Percentiles rank a stretch among this genome's conserved stretches.
phyloP scores from a whole-genome alignment of 1,140 invertebrate species.

The Archegozetes longisetosus region DNA sequence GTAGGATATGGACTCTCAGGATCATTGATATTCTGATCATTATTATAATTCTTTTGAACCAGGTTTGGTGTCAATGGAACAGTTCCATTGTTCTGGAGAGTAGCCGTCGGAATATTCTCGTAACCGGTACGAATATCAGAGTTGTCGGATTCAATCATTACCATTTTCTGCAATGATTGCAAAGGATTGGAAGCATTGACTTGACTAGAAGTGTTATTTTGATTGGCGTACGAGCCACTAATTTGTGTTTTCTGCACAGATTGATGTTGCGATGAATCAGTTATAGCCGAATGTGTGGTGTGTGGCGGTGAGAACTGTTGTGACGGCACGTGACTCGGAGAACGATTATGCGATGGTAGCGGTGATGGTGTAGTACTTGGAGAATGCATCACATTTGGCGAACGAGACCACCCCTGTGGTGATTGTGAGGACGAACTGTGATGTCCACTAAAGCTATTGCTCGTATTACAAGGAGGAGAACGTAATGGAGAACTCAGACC shows the following conservation, averaged over 20 bases:
- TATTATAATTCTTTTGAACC: neutral
- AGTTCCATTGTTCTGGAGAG: neutral
- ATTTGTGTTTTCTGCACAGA: constrained; percentile 7
- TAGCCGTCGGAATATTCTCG: constrained; percentile 10
- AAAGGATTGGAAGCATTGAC: constrained; percentile 21
- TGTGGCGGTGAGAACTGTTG: constrained; percentile 11
- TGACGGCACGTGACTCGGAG: constrained; percentile 20
- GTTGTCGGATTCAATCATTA: constrained; percentile 22
- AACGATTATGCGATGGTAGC: constrained; percentile 11
- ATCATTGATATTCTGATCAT: constrained; percentile 10
- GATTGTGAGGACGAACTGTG: neutral
- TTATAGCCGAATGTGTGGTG: constrained; percentile 16
- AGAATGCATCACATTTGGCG: constrained; percentile 17
- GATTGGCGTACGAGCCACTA: neutral
- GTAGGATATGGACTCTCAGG: constrained; percentile 21
- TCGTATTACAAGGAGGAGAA: neutral
- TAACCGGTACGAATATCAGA: constrained; percentile 16
- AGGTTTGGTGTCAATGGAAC: constrained; percentile 11
- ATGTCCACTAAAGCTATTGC: neutral
- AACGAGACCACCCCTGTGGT: constrained; percentile 6
- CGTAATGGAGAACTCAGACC: neutral
- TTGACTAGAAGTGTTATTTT: neutral
- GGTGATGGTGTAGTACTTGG: constrained; percentile 23
- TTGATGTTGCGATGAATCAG: neutral
- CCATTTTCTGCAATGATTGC: constrained; percentile 26